Evolutionary conservation across 2,888 invertebrate species (phyloP).

Genomic region (Agrochola litura): DNA sequence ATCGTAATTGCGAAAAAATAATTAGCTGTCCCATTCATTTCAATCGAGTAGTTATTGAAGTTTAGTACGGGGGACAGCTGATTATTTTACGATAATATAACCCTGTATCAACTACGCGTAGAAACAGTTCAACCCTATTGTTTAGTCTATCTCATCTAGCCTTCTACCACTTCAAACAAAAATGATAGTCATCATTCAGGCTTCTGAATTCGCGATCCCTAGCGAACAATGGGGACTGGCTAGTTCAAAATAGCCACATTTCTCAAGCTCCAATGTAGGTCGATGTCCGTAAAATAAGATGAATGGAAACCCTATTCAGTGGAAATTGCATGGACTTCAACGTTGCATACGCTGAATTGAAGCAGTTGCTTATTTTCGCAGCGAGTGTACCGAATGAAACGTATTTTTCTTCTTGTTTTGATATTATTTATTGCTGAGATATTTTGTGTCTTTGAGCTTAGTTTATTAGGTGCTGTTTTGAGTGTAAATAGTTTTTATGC

Average conservation of each 20-base stretch:
- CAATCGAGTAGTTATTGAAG: too few relatives aligned
- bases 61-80: too few relatives aligned
- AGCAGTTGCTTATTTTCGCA: constrained; percentile 61
- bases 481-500: background rate
- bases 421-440: constrained; percentile 20
- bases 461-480: constrained; percentile 28
- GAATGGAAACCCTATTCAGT: constrained; percentile 70
- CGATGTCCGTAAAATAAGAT: constrained; percentile 73
- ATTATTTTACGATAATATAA: too few relatives aligned
- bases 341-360: constrained; percentile 67
- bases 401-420: constrained; percentile 47
- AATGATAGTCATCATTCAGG: constrained; percentile 66
- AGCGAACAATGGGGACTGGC: constrained; percentile 59
- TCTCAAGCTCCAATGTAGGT: constrained; percentile 70
- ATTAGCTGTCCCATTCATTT: too few relatives aligned
- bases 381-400: constrained; percentile 49
- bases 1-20: too few relatives aligned
- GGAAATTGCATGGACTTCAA: constrained; percentile 66
- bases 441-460: constrained; percentile 22
- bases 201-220: constrained; percentile 55
- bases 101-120: background rate
- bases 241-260: constrained; percentile 67
- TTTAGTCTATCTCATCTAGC: constrained; percentile 7
- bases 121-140: background rate
- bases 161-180: constrained; percentile 47